These are phyloP conservation scores for Linurgus olivaceus DNA, from an alignment of 2,797 vertebrate species.

Conservation along the genomic window DNA sequence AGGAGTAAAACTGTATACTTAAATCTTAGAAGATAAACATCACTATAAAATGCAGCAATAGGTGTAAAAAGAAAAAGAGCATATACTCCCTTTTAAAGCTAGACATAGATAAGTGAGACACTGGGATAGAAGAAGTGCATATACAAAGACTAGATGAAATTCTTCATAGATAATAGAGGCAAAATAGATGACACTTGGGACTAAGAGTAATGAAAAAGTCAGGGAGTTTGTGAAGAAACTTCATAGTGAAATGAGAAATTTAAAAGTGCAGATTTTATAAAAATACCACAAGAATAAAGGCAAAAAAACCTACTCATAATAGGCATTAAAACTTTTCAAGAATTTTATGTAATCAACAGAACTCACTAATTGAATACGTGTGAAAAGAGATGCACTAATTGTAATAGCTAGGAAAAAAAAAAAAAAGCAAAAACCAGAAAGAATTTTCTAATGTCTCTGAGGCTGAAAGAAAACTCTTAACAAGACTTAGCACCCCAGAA, in stretches of 20 bases:
- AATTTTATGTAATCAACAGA: not conserved
- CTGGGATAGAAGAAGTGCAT: not conserved
- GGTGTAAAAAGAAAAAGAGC: not conserved
- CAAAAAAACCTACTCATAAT: not conserved
- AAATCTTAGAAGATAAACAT: not conserved
- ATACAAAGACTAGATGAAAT: not conserved
- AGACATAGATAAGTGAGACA: not conserved
- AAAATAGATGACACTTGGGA: not conserved
- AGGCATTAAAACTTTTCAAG: not conserved
- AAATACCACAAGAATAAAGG: not conserved
- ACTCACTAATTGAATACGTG: not conserved
- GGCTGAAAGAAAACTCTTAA: not conserved
- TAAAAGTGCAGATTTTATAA: not conserved
- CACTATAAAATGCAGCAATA: not conserved
- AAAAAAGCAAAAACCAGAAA: not conserved
- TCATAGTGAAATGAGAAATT: not conserved
- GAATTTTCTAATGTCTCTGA: not conserved
- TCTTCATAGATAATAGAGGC: not conserved
- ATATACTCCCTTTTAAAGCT: not conserved
- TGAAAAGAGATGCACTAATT: not conserved
- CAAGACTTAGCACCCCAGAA: not conserved
- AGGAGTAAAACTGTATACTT: not conserved
- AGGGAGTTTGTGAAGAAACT: not conserved
- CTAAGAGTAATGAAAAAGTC: not conserved
- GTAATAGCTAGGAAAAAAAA: not conserved